Evolutionary conservation across 2,888 invertebrate species (phyloP).

Genomic region (Pristionchus exspectatus): DNA sequence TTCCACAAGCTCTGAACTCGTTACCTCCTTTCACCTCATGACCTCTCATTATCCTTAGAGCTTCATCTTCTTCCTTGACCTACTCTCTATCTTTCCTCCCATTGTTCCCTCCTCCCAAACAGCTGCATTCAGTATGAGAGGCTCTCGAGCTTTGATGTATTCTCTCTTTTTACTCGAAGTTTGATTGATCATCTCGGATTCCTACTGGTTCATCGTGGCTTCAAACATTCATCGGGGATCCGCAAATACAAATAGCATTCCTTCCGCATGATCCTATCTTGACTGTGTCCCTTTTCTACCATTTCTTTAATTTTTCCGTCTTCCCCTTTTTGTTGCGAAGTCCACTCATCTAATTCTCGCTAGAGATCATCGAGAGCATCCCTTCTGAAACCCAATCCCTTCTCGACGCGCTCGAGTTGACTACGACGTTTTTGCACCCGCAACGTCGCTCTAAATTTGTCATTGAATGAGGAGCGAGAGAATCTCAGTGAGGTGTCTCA

Average conservation of each 20-base stretch:
- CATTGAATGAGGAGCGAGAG: not conserved
- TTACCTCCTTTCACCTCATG: not conserved
- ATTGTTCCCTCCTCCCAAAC: not conserved
- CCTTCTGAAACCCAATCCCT: not conserved
- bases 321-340: too few species aligned
- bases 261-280: too few species aligned
- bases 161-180: too few species aligned
- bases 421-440: not conserved
- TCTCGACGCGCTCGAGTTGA: not conserved
- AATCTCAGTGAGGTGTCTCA: slow-evolving; percentile 11
- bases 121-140: not conserved
- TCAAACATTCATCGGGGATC: too few species aligned
- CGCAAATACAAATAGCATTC: too few species aligned
- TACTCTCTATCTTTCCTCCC: not conserved
- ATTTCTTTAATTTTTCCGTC: too few species aligned
- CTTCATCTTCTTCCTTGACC: slow-evolving; percentile 13
- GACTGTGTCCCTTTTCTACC: too few species aligned
- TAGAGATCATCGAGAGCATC: not conserved
- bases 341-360: too few species aligned
- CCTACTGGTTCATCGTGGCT: too few species aligned
- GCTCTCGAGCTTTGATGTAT: too few species aligned
- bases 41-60: slow-evolving; percentile 22
- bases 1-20: not conserved
- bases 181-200: too few species aligned
- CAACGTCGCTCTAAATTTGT: not conserved